Evolutionary conservation across 2,113 vertebrate genomes (phyloP).

Genomic region (Cyanoderma ruficeps): DNA sequence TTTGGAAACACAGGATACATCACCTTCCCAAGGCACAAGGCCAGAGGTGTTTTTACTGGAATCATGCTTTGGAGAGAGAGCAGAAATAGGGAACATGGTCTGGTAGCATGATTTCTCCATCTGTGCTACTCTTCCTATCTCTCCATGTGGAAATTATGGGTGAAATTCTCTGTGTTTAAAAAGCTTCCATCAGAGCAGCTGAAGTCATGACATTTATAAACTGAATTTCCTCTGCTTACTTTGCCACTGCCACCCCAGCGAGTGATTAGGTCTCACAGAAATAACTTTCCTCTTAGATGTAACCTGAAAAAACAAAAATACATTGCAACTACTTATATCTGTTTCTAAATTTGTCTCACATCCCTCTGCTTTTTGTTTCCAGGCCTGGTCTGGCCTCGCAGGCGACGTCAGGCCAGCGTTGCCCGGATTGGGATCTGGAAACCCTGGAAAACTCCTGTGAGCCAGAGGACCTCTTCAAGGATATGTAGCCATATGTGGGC

Average conservation of each 20-base stretch:
- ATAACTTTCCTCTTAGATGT: neutral
- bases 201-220: neutral
- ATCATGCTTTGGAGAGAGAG: neutral
- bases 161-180: neutral
- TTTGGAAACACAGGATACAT: neutral
- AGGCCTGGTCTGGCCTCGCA: slow-evolving; percentile 67
- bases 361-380: slow-evolving; percentile 17
- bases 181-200: neutral
- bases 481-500: slow-evolving; percentile 72
- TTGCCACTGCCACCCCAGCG: neutral
- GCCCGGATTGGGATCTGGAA: slow-evolving; percentile 67
- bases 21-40: neutral
- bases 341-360: neutral
- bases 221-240: neutral
- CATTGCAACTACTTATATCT: neutral
- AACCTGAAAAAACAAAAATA: neutral
- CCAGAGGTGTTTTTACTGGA: neutral
- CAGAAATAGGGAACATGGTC: neutral
- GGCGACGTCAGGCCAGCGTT: slow-evolving; percentile 41
- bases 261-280: neutral
- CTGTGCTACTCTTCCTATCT: neutral
- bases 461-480: slow-evolving; percentile 83
- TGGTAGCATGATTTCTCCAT: neutral
- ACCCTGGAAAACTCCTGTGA: slow-evolving; percentile 71
- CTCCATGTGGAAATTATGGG: neutral